These are phyloP conservation scores for Ceratosolen solmsi DNA, from an alignment of 1,140 invertebrate species.

Conservation along the genomic window DNA sequence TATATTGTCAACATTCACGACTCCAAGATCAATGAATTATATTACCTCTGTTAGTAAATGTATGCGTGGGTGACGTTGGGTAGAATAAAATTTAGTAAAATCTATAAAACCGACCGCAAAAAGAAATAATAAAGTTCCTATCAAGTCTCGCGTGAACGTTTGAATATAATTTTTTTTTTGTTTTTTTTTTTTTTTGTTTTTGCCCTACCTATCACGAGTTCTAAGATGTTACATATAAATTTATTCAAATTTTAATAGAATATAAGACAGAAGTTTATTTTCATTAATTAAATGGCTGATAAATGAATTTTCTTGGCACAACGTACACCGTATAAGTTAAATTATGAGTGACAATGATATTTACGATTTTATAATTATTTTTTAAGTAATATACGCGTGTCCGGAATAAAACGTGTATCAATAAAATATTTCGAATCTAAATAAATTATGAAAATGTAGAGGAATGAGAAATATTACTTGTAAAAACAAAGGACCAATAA, in stretches of 20 bases:
- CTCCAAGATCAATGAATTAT: no score
- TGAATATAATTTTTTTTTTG: neutral
- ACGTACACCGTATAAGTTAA: neutral
- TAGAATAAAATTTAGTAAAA: constrained; percentile 27
- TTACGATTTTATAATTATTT: neutral
- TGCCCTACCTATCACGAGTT: neutral
- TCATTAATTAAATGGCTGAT: neutral
- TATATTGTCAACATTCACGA: no score
- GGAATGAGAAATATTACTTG: no score
- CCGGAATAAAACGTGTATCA: no score
- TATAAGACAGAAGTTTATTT: neutral
- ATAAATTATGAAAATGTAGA: no score
- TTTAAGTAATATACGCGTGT: neutral
- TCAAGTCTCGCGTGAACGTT: neutral
- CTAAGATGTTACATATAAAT: constrained; percentile 1
- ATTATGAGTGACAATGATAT: neutral
- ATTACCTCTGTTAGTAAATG: constrained; percentile 13
- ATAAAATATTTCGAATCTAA: no score
- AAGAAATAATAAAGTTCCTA: constrained; percentile 32
- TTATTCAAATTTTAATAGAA: constrained; percentile 34
- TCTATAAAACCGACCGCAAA: constrained; percentile 1
- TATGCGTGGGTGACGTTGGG: constrained; percentile 11
- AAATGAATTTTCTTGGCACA: no score
- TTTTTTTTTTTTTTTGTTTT: neutral
- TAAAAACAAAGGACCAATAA: no score